Conservation (phyloP, 2,797 vertebrate species). For the Cryptoprocta ferox region DNA sequence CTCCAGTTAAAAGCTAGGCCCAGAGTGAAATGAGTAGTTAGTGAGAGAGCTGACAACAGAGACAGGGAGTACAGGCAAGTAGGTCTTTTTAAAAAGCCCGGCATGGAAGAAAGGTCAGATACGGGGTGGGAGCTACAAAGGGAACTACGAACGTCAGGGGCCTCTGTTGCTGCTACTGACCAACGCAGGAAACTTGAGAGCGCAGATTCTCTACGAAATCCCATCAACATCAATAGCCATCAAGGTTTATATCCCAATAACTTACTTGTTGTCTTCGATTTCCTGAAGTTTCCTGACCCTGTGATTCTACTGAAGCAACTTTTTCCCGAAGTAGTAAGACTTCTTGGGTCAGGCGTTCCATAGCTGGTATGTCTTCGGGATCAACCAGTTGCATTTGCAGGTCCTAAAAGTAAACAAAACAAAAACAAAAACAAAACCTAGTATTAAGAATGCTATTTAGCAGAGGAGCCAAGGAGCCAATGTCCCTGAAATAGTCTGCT, state of each 20-base stretch:
- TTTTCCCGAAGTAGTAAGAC: constrained; percentile 91
- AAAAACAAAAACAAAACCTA: not conserved
- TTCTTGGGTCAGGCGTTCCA: constrained; percentile 92
- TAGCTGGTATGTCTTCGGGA: constrained; percentile 89
- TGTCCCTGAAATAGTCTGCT: not conserved
- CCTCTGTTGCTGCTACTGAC: not conserved
- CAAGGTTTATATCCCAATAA: not conserved
- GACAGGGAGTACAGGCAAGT: accelerated
- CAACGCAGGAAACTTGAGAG: not conserved
- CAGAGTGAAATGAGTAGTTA: not conserved
- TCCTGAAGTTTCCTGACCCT: constrained; percentile 81
- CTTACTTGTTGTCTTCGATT: constrained; percentile 90
- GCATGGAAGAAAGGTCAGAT: not conserved
- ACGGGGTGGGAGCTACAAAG: not conserved
- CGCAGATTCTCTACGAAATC: not conserved
- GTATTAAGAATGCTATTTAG: not conserved
- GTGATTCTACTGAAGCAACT: constrained; percentile 83
- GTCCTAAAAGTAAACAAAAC: constrained; percentile 86
- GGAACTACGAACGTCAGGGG: not conserved
- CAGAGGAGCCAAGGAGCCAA: not conserved
- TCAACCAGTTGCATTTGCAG: constrained; percentile 93
- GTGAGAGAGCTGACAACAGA: not conserved
- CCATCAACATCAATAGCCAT: not conserved
- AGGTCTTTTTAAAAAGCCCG: not conserved
- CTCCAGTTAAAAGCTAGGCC: not conserved